Percentiles rank a stretch among this genome's conserved stretches.
phyloP scores from a whole-genome alignment of 2,113 vertebrate species.

The Tenrec ecaudatus region DNA sequence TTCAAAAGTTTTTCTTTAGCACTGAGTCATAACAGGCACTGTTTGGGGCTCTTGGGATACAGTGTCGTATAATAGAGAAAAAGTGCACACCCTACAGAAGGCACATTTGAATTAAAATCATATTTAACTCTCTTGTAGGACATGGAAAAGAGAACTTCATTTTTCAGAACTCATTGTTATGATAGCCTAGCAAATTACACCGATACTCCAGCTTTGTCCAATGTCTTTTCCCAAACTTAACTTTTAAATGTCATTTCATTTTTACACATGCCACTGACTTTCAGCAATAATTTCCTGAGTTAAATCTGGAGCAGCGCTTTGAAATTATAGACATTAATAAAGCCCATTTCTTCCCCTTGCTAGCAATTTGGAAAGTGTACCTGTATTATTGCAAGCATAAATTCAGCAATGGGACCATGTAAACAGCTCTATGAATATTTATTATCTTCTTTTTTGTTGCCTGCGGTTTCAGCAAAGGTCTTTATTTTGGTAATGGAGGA shows the following conservation, averaged over 20 bases:
- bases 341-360: slow-evolving; percentile 62
- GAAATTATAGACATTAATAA: slow-evolving; percentile 76
- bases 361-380: slow-evolving; percentile 73
- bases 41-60: not conserved
- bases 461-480: slow-evolving; percentile 48
- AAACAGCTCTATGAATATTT: slow-evolving; percentile 79
- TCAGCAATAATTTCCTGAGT: slow-evolving; percentile 65
- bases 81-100: not conserved
- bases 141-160: slow-evolving; percentile 3
- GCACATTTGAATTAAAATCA: not conserved
- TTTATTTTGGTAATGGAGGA: slow-evolving; percentile 58
- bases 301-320: slow-evolving; percentile 67
- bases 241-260: slow-evolving; percentile 59
- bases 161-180: slow-evolving; percentile 17
- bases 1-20: not conserved
- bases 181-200: not conserved
- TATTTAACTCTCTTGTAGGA: slow-evolving; percentile 4
- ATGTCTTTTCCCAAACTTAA: slow-evolving; percentile 29
- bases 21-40: not conserved
- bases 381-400: slow-evolving; percentile 77
- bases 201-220: not conserved
- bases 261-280: slow-evolving; percentile 66
- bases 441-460: slow-evolving; percentile 73
- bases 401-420: slow-evolving; percentile 68
- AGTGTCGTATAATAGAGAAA: not conserved